Conservation (phyloP, 2,797 vertebrate genomes). For the Loris lydekkerianus region DNA sequence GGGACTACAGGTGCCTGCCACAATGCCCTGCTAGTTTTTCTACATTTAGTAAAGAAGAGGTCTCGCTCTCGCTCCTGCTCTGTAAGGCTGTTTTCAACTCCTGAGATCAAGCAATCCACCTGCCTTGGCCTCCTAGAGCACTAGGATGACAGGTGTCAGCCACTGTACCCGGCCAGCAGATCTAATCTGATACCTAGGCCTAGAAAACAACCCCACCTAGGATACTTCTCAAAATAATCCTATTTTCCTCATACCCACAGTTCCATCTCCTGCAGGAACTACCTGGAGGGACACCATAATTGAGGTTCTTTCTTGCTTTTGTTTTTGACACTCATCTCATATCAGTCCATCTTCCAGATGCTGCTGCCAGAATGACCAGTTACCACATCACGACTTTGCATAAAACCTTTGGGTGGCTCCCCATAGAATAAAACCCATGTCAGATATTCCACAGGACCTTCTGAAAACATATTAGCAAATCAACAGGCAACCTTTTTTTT, state of each 20-base stretch:
- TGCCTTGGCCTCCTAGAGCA: no score
- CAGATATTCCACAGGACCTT: neutral
- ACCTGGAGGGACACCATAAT: neutral
- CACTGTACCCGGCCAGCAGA: neutral
- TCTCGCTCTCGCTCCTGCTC: no score
- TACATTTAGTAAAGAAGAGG: no score
- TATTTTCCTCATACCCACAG: neutral
- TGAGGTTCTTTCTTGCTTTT: neutral
- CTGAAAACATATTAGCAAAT: constrained; percentile 20
- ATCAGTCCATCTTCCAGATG: neutral
- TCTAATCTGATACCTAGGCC: neutral
- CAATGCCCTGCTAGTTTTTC: no score
- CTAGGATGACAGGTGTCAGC: no score
- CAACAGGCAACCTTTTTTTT: neutral
- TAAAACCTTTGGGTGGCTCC: neutral
- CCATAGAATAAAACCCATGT: neutral
- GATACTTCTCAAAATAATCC: neutral
- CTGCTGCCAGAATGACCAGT: neutral
- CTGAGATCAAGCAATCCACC: no score
- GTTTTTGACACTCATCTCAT: neutral
- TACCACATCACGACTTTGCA: neutral
- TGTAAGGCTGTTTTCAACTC: no score
- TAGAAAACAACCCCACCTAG: neutral
- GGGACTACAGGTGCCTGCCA: no score
- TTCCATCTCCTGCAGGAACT: neutral